Conservation (phyloP, 2,113 vertebrate genomes). For the Colistium nudipinnis region DNA sequence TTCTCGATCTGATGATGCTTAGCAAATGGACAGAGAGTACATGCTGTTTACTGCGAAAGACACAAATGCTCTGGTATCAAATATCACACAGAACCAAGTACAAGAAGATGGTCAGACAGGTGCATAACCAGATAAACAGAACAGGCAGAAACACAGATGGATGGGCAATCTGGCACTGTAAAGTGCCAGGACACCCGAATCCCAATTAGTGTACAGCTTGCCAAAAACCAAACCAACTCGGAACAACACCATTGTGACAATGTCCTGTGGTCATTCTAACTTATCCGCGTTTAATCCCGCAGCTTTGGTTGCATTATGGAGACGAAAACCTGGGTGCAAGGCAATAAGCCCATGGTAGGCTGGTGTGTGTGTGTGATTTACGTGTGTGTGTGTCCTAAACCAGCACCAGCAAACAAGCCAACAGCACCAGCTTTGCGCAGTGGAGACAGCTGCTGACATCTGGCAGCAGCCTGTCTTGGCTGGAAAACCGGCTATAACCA, state of each 20-base stretch:
- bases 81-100: neutral
- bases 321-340: neutral
- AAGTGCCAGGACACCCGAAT: slow-evolving; percentile 15
- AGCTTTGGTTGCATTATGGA: slow-evolving; percentile 5
- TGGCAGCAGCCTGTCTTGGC: slow-evolving; percentile 22
- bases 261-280: neutral
- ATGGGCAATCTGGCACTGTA: neutral
- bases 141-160: slow-evolving; percentile 8
- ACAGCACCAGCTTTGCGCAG: slow-evolving; percentile 5
- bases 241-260: slow-evolving; percentile 1
- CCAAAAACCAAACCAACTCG: slow-evolving; percentile 24
- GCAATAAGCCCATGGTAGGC: neutral
- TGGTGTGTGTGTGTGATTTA: neutral
- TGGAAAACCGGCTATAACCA: neutral
- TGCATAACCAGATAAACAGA: slow-evolving; percentile 20
- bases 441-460: slow-evolving; percentile 24
- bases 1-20: neutral
- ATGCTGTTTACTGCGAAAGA: neutral
- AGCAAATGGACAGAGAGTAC: too few species aligned
- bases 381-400: neutral
- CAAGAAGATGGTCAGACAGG: neutral
- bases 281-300: slow-evolving; percentile 15
- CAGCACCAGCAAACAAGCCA: slow-evolving; percentile 16
- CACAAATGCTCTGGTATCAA: neutral
- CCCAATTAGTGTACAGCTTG: slow-evolving; percentile 1